A percentile compares a stretch with the other conserved stretches of the same genome.
phyloP scores from a whole-genome alignment of 2,797 vertebrate genomes.

The Brachymystax lenok region DNA sequence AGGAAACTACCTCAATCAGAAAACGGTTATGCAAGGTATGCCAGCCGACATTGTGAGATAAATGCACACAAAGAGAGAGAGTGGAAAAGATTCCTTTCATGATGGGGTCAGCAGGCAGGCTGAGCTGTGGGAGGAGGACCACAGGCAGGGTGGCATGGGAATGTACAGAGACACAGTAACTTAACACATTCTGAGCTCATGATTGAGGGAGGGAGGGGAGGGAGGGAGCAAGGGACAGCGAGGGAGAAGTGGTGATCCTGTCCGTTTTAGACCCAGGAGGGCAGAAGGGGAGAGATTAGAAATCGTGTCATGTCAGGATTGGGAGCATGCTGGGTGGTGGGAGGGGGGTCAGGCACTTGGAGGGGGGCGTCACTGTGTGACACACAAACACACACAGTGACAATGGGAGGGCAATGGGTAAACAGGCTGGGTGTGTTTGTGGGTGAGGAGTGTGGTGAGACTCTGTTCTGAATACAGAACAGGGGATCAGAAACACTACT shows the following conservation, averaged over 20 bases:
- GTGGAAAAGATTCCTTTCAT: slow-evolving; percentile 51
- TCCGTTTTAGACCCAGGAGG: slow-evolving; percentile 60
- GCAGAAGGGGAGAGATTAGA: slow-evolving; percentile 61
- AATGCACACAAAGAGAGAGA: slow-evolving; percentile 18
- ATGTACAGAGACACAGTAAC: slow-evolving; percentile 26
- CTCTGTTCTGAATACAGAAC: slow-evolving; percentile 73
- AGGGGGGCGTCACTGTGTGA: slow-evolving; percentile 70
- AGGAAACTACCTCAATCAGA: slow-evolving; percentile 58
- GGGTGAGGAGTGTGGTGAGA: slow-evolving; percentile 57
- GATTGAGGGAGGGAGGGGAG: too few relatives aligned
- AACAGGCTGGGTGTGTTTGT: slow-evolving; percentile 66
- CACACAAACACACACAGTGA: slow-evolving; percentile 58
- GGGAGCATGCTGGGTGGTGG: slow-evolving; percentile 67
- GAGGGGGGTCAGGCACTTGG: slow-evolving; percentile 51
- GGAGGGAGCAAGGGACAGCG: slow-evolving; percentile 23
- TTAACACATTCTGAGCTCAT: too few relatives aligned
- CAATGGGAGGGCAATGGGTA: slow-evolving; percentile 73
- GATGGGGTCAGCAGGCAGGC: slow-evolving; percentile 60
- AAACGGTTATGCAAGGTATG: slow-evolving; percentile 53
- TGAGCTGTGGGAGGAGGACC: too few relatives aligned
- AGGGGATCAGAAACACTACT: slow-evolving; percentile 68
- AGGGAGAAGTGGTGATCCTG: slow-evolving; percentile 39
- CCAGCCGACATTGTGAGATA: background rate
- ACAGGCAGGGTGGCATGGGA: slow-evolving; percentile 53
- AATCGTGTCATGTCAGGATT: slow-evolving; percentile 76